These are phyloP conservation scores for Drosophila rellima DNA, from an alignment of 2,888 invertebrate species.

Conservation along the genomic window DNA sequence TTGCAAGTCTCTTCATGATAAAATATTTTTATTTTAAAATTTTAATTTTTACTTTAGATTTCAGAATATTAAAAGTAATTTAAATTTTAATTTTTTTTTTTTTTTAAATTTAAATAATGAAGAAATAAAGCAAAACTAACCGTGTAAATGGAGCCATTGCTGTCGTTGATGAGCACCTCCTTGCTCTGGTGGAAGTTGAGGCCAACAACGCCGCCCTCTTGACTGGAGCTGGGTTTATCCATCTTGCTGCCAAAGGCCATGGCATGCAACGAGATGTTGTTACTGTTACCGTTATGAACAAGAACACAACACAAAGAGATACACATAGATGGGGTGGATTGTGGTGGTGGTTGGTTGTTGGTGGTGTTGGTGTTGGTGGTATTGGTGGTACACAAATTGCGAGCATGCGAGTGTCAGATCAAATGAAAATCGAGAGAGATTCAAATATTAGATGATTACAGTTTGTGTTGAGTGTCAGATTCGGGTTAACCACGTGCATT, in stretches of 20 bases:
- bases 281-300: slow-evolving; percentile 86
- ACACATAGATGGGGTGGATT: slow-evolving; percentile 52
- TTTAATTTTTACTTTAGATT: no score
- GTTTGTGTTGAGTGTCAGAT: slow-evolving; percentile 12
- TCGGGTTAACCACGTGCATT: slow-evolving; percentile 36
- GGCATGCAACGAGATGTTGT: slow-evolving; percentile 92
- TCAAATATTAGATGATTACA: slow-evolving; percentile 39
- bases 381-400: slow-evolving; percentile 67
- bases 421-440: slow-evolving; percentile 44
- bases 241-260: slow-evolving; percentile 93
- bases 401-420: slow-evolving; percentile 65
- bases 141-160: slow-evolving; percentile 87
- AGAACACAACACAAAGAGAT: slow-evolving; percentile 49
- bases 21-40: no score
- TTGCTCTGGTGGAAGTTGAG: slow-evolving; percentile 96
- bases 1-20: no score
- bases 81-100: no score
- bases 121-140: slow-evolving; percentile 66
- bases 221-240: slow-evolving; percentile 93
- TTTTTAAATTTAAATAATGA: neutral
- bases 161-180: slow-evolving; percentile 93
- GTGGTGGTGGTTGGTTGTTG: slow-evolving; percentile 32
- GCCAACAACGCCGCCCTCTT: slow-evolving; percentile 94
- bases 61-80: no score
- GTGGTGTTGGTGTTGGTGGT: slow-evolving; percentile 2